Evolutionary conservation across 1,140 invertebrate species (phyloP).

Genomic region (Phthorimaea operculella): DNA sequence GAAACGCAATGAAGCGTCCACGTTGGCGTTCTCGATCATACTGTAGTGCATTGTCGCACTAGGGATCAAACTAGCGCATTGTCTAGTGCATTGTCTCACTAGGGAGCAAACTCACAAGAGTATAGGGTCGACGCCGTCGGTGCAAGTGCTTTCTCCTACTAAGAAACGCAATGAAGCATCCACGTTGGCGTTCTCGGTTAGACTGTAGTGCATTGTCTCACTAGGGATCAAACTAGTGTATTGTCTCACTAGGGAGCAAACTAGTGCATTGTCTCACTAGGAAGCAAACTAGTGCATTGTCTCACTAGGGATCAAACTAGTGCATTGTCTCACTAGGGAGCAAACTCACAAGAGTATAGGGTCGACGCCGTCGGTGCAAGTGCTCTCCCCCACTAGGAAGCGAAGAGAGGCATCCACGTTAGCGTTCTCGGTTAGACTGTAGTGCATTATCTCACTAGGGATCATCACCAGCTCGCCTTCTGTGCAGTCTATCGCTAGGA

Average conservation of each 20-base stretch:
- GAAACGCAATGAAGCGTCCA: slow-evolving; percentile 71
- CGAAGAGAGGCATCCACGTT: slow-evolving; percentile 71
- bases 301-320: too few species aligned
- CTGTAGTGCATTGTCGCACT: slow-evolving; percentile 79
- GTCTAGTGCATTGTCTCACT: slow-evolving; percentile 61
- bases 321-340: too few species aligned
- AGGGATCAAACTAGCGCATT: slow-evolving; percentile 84
- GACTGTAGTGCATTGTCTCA: slow-evolving; percentile 79
- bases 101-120: slow-evolving; percentile 57
- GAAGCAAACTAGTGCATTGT: too few species aligned
- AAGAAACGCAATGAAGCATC: slow-evolving; percentile 71
- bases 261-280: too few species aligned
- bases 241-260: too few species aligned
- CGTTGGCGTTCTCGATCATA: slow-evolving; percentile 66
- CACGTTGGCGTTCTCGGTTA: slow-evolving; percentile 67
- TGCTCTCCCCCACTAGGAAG: slow-evolving; percentile 66
- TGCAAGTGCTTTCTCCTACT: slow-evolving; percentile 55
- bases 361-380: slow-evolving; percentile 54
- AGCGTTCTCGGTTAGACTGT: slow-evolving; percentile 70
- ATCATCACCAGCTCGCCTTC: slow-evolving; percentile 83
- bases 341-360: slow-evolving; percentile 56
- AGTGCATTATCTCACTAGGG: slow-evolving; percentile 79
- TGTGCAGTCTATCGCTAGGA: slow-evolving; percentile 48
- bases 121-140: slow-evolving; percentile 53
- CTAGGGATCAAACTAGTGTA: slow-evolving; percentile 83